phyloP scores from a whole-genome alignment of 1,140 invertebrate genomes.

The Papilio polyxenes region DNA sequence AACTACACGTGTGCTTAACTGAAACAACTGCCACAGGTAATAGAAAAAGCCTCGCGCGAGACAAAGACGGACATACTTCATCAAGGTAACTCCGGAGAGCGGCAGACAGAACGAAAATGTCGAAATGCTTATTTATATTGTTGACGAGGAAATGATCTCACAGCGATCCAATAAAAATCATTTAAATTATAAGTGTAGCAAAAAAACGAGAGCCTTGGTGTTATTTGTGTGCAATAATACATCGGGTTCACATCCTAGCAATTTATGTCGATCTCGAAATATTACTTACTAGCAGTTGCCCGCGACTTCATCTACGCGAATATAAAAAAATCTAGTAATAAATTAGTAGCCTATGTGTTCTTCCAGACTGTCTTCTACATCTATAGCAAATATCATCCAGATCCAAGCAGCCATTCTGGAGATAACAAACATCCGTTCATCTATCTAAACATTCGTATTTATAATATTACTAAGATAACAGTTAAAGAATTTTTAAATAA shows the following conservation, averaged over 20 bases:
- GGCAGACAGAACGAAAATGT: slow-evolving; percentile 60
- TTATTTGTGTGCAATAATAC: slow-evolving; percentile 41
- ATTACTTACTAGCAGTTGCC: too few species aligned
- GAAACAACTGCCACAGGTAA: slow-evolving; percentile 61
- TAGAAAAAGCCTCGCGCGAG: slow-evolving; percentile 42
- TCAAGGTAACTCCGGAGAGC: slow-evolving; percentile 72
- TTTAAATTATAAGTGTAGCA: slow-evolving; percentile 46
- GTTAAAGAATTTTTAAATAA: too few species aligned
- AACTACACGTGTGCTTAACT: slow-evolving; percentile 64
- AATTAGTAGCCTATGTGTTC: too few species aligned
- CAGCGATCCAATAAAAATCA: slow-evolving; percentile 53
- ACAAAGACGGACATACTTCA: slow-evolving; percentile 56
- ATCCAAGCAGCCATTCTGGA: too few species aligned
- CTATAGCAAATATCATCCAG: too few species aligned
- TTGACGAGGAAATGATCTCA: slow-evolving; percentile 70
- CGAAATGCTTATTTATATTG: slow-evolving; percentile 62
- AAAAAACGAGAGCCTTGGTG: slow-evolving; percentile 49
- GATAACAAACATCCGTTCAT: too few species aligned
- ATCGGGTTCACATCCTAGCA: slow-evolving; percentile 7
- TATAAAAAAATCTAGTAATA: background rate
- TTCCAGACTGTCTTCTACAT: too few species aligned
- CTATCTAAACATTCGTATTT: too few species aligned
- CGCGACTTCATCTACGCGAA: too few species aligned
- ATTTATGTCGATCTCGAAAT: background rate
- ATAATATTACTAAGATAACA: too few species aligned